Base-by-base conservation (phyloP, 2,888 invertebrate genomes). In the Xylota sylvarum region DNA sequence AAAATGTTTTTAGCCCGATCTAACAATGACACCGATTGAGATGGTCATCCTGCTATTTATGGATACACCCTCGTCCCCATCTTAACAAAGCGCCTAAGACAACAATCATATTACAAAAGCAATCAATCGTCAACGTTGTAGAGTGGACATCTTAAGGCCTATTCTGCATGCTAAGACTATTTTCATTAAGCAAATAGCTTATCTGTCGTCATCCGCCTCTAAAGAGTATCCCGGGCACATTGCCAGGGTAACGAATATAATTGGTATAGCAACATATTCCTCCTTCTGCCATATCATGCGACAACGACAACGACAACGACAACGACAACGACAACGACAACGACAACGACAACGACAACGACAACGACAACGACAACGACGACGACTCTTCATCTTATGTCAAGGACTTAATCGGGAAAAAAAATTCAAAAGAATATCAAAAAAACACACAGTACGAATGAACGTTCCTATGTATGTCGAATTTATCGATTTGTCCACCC, bases 191-290 rank as follows among this genome's bases (percentile, higher is more conserved):
- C 27, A 55, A 69, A 69, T 40, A 55, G 10, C 69, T 40, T 55
- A 40, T 40, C 40, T 10, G 4, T 17, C 30, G 10, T 69, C 12
- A 40, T 17, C 43, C 30, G 30, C 10, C 35, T 32, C 35, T 14
- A 55, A 30, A 19, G 19, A 12, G 23, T 50, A 19, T 19, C 2
- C 14, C 17, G 40, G 69, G 55, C 69, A 69, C 27, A 55, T 40
- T 69, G 69, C 55, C 69, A 69, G 55, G 6, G 14, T 52, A 52
- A 35, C 27, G 27, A 67, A 50, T 67, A 67, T 67, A 55, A 69
- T 69, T 69, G 27, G 55, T 55, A 52, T 30, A n/a, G 40, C 40
- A 55, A 69, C 55, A 30, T 55, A 37, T 43, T 40, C 14, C 52
- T 40, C 14, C 52, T 37, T 27, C 23, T 40, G 30, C 7, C 52